Evolutionary conservation across 53 echinoderm and acorn worm species (phyloP).

Genomic region (Mesocentrotus franciscanus): DNA sequence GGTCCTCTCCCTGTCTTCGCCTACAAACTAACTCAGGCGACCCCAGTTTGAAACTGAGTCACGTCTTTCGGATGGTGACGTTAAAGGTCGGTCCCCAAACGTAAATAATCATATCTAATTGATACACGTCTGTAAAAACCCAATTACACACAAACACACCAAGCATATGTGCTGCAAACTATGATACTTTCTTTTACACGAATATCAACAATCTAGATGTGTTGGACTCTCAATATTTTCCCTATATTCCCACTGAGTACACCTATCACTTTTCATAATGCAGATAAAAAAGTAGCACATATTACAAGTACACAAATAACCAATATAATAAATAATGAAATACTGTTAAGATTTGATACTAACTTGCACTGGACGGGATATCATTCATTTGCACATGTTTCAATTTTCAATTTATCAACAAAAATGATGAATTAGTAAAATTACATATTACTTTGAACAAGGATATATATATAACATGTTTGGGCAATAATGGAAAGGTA

Average conservation of each 20-base stretch:
- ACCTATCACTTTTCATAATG: not conserved
- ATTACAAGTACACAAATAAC: not conserved
- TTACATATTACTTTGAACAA: not conserved
- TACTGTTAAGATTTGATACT: not conserved
- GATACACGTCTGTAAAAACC: no score
- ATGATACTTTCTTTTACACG: no score
- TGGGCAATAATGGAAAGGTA: not conserved
- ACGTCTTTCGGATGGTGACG: no score
- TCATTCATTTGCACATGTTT: not conserved
- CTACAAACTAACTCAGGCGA: no score
- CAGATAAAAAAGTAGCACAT: not conserved
- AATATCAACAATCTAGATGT: not conserved
- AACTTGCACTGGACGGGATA: not conserved
- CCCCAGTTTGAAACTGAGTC: no score
- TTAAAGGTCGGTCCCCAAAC: no score
- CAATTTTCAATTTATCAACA: not conserved
- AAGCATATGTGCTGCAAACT: no score
- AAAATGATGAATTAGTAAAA: not conserved
- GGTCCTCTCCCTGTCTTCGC: no score
- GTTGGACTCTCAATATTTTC: not conserved
- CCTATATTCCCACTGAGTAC: not conserved
- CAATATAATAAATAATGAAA: not conserved
- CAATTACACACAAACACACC: no score
- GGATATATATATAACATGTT: not conserved
- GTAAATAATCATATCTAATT: no score